These are phyloP conservation scores for Thalassophryne amazonica DNA, from an alignment of 2,797 vertebrate genomes.

Conservation along the genomic window DNA sequence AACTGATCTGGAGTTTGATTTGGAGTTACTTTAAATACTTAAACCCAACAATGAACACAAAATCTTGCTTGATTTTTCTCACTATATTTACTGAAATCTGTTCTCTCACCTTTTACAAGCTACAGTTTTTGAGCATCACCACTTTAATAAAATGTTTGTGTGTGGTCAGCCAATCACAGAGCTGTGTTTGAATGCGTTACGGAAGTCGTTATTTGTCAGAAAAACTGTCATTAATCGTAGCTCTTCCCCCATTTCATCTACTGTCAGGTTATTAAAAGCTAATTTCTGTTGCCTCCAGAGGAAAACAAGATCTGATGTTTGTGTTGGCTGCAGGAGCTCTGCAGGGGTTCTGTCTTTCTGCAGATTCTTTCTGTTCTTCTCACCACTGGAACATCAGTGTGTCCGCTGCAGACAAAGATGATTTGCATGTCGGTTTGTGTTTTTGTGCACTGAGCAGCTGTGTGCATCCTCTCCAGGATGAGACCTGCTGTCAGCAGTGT, in stretches of 20 bases:
- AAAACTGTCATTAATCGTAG: too few species aligned
- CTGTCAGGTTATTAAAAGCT: not conserved
- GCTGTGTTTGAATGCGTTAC: too few species aligned
- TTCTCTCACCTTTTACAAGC: too few species aligned
- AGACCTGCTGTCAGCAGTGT: not conserved
- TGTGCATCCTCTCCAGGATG: not conserved
- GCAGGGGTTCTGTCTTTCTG: constrained; percentile 1
- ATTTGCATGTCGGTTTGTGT: constrained; percentile 15
- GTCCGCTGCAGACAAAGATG: constrained; percentile 16
- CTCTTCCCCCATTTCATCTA: not conserved
- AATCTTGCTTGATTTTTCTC: too few species aligned
- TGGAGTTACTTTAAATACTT: too few species aligned
- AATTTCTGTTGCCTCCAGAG: constrained; percentile 2
- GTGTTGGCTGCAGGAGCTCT: constrained; percentile 15
- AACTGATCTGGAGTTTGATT: too few species aligned
- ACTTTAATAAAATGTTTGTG: too few species aligned
- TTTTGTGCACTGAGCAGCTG: not conserved
- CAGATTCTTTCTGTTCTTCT: constrained; percentile 13
- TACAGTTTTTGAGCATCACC: too few species aligned
- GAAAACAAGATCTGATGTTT: constrained; percentile 13
- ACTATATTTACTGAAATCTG: too few species aligned
- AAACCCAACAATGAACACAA: too few species aligned
- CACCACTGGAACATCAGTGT: constrained; percentile 11
- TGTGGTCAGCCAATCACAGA: too few species aligned
- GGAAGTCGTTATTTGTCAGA: too few species aligned